Evolutionary conservation across 1,140 invertebrate species (phyloP).

Genomic region (Teleopsis dalmanni): DNA sequence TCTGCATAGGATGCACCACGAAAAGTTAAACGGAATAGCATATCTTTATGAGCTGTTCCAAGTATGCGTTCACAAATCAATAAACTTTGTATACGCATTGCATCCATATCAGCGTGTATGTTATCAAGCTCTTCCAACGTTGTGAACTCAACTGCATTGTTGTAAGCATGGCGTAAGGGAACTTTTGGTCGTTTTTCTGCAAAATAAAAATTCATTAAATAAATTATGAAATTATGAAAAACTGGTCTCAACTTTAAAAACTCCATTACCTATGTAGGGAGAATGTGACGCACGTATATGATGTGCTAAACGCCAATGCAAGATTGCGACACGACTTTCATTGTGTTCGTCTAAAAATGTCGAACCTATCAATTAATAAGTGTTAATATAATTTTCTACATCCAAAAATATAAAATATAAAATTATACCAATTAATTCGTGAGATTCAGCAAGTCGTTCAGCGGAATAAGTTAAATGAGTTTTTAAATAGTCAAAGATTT

Average conservation of each 20-base stretch:
- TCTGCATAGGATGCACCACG: constrained; percentile 82
- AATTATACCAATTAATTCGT: constrained; percentile 67
- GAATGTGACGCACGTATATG: constrained; percentile 47
- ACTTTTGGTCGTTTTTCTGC: constrained; percentile 52
- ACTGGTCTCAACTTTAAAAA: constrained; percentile 12
- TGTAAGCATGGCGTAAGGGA: constrained; percentile 53
- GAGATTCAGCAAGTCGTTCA: constrained; percentile 69
- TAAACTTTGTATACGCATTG: constrained; percentile 72
- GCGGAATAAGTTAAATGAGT: constrained; percentile 54
- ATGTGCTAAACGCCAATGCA: constrained; percentile 61
- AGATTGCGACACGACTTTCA: constrained; percentile 56
- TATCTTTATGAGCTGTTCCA: constrained; percentile 74
- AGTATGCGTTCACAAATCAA: constrained; percentile 76
- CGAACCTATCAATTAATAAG: constrained; percentile 34
- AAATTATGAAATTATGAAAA: neutral
- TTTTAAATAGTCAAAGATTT: constrained; percentile 72
- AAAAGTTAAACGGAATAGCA: constrained; percentile 62
- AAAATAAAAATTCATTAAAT: neutral
- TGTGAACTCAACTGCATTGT: constrained; percentile 62
- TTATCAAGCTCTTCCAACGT: constrained; percentile 62
- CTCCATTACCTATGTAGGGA: constrained; percentile 31
- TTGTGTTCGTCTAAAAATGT: constrained; percentile 79
- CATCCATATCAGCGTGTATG: constrained; percentile 67
- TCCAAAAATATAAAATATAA: constrained; percentile 11
- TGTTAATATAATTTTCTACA: neutral